These are phyloP conservation scores for Drosophila macrothrix DNA, from an alignment of 2,888 invertebrate species.

Conservation along the genomic window DNA sequence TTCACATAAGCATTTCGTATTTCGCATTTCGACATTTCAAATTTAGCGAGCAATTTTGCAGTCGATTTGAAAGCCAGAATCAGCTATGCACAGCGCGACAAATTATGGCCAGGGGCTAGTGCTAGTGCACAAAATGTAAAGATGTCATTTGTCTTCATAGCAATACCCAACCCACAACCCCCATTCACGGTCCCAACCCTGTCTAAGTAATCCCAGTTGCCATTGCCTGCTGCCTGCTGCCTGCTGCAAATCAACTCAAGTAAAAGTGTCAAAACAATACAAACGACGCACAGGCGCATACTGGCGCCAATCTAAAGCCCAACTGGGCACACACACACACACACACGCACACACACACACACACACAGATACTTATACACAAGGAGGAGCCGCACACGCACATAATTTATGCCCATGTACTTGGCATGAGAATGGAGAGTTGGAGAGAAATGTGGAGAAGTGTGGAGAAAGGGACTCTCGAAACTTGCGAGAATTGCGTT, in stretches of 20 bases:
- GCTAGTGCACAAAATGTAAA: conserved; percentile 4
- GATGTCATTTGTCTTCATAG: conserved; percentile 25
- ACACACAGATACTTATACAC: background rate
- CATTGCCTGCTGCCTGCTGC: conserved; percentile 22
- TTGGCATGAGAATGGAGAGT: background rate
- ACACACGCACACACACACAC: conserved; percentile 8
- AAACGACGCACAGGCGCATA: conserved; percentile 63
- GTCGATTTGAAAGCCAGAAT: background rate
- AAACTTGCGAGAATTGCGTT: conserved; percentile 40
- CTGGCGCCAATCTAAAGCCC: conserved; percentile 13
- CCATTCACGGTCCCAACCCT: conserved; percentile 3
- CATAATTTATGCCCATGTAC: conserved; percentile 74
- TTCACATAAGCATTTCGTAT: background rate
- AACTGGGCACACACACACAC: conserved; percentile 9
- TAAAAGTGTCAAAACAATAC: conserved; percentile 77
- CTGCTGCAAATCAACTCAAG: conserved; percentile 73
- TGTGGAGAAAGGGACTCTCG: conserved; percentile 31
- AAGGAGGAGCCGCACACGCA: conserved; percentile 43
- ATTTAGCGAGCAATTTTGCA: conserved; percentile 16
- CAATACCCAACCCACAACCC: background rate
- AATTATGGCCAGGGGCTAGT: conserved; percentile 20
- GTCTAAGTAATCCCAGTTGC: conserved; percentile 43
- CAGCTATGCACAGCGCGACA: conserved; percentile 9
- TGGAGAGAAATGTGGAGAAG: background rate
- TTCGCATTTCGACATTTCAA: too few relatives aligned